Base-by-base conservation (phyloP, 2,888 invertebrate species). In the Rotaria sp. region DNA sequence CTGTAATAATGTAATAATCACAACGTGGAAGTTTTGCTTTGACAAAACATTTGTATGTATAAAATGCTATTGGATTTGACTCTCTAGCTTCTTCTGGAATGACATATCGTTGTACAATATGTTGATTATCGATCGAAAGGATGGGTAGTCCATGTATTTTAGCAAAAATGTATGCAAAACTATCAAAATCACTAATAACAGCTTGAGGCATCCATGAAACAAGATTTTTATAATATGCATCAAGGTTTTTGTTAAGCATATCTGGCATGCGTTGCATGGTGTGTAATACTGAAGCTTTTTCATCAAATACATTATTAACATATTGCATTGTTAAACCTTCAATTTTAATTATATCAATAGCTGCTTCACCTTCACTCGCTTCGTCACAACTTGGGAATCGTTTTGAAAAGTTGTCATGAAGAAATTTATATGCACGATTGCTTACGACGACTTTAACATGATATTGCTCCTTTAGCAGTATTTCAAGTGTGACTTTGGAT, bases 301-400 rank as follows among this genome's bases (percentile, higher is more conserved):
- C 80, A 45, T 80, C 80, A n/a, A 80, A 80, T 11, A 80, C 45
- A 45, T 80, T 80, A n/a, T 80, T n/a, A 11, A 80, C n/a, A 80
- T 45, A 80, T 41, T 80, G 45, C 80, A 80, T 80, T 45, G 45
- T 80, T 45, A 80, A 80, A 80, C 80, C 80, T 80, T 80, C 45
- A 5, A 80, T 80, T 80, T 80, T 45, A 7, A 80, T 45, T 80
- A 80, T 45, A 80, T 80, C 80, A 10, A 80, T 80, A 26, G 80
- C 80, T 80, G 80, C 80, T 45, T 80, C 26, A 45, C 4, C 80
- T 3, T 41, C 11, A n/a, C 10, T 45, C n/a, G 80, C 80, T 80
- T 26, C 26, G 10, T 2, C 13, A 45, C 80, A 80, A 24, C 80
- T 45, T 2, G 80, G 80, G n/a, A 45, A 80, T 80, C 45, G 80